Evolutionary conservation across 1,140 invertebrate species (phyloP).

Genomic region (Trypoxylus dichotomus): DNA sequence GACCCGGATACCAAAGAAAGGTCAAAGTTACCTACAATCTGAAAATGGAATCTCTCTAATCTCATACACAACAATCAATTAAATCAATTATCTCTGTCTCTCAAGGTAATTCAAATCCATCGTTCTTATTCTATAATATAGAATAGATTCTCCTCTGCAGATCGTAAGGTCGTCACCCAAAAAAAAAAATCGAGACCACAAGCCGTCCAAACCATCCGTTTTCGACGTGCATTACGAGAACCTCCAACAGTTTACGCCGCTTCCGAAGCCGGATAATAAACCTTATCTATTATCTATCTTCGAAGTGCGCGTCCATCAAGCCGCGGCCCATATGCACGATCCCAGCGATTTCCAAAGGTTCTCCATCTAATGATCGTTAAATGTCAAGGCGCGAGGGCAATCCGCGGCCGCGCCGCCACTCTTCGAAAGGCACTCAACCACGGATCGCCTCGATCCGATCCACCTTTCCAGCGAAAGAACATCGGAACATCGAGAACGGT

Average conservation of each 20-base stretch:
- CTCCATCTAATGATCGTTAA: not conserved
- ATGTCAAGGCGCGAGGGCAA: not conserved
- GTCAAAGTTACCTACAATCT: too few relatives aligned
- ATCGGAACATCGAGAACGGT: not conserved
- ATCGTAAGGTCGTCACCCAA: too few relatives aligned
- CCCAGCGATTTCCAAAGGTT: not conserved
- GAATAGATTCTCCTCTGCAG: too few relatives aligned
- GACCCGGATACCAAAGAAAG: too few relatives aligned
- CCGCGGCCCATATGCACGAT: not conserved
- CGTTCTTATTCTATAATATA: too few relatives aligned
- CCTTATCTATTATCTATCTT: not conserved
- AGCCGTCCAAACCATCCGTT: too few relatives aligned
- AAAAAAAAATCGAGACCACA: too few relatives aligned
- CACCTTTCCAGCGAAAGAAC: not conserved
- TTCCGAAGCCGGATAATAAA: not conserved
- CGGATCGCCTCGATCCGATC: not conserved
- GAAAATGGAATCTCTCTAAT: too few relatives aligned
- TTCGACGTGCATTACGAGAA: too few relatives aligned
- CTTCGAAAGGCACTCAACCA: not conserved
- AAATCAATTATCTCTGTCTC: too few relatives aligned
- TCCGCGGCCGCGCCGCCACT: not conserved
- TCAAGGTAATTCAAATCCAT: too few relatives aligned
- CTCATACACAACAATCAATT: too few relatives aligned
- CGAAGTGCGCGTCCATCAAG: not conserved
- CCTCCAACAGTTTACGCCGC: not conserved